Evolutionary conservation across 1,140 invertebrate genomes (phyloP).

Genomic region (Phymastichus coffea): DNA sequence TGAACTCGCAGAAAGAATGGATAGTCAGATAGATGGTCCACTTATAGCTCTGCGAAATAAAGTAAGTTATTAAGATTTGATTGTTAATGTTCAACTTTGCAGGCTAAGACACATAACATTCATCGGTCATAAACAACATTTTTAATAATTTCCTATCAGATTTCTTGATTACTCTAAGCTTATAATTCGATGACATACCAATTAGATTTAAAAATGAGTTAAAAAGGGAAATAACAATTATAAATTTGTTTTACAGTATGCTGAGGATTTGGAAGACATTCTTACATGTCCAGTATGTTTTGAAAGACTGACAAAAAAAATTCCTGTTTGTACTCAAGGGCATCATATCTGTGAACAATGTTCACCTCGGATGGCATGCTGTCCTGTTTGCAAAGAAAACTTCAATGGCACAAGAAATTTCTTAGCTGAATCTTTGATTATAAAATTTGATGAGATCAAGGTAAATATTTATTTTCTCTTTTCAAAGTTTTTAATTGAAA

Average conservation of each 20-base stretch:
- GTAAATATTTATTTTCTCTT: too few species aligned
- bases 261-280: slow-evolving; percentile 38
- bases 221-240: too few species aligned
- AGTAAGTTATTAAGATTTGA: background rate
- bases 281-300: slow-evolving; percentile 43
- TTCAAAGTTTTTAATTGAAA: too few species aligned
- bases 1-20: too few species aligned
- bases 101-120: too few species aligned
- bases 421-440: slow-evolving; percentile 33
- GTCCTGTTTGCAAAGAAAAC: slow-evolving; percentile 35
- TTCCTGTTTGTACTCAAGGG: slow-evolving; percentile 36
- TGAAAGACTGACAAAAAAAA: slow-evolving; percentile 27
- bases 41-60: background rate
- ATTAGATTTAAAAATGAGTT: too few species aligned
- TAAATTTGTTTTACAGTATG: slow-evolving; percentile 31
- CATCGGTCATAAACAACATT: too few species aligned
- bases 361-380: slow-evolving; percentile 20
- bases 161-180: background rate
- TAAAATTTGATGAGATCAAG: slow-evolving; percentile 40
- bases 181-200: too few species aligned
- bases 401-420: slow-evolving; percentile 37
- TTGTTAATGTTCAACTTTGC: too few species aligned
- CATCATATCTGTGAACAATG: slow-evolving; percentile 41
- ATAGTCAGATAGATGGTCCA: too few species aligned
- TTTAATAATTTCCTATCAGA: background rate